A percentile compares a stretch with the other conserved stretches of the same genome.
Evolutionary conservation across 2,888 invertebrate species (phyloP).

Genomic region (Saturnia pavonia): DNA sequence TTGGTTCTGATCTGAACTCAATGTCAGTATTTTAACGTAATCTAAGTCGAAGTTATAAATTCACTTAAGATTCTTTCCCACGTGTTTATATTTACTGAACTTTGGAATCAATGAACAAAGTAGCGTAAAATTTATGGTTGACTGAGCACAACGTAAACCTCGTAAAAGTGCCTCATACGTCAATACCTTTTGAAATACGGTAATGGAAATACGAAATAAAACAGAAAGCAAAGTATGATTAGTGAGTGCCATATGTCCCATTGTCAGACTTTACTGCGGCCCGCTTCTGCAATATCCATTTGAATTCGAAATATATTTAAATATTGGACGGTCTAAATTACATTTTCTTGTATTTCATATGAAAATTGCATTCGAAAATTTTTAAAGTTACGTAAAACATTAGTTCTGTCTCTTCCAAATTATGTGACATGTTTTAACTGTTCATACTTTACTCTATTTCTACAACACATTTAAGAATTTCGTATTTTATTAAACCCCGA

Average conservation of each 20-base stretch:
- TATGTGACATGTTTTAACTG: background rate
- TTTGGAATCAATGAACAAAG: slow-evolving; percentile 54
- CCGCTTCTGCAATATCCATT: slow-evolving; percentile 61
- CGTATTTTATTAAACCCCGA: background rate
- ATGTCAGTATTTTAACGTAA: background rate
- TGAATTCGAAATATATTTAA: slow-evolving; percentile 63
- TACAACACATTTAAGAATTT: background rate
- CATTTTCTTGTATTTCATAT: slow-evolving; percentile 25
- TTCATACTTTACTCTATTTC: background rate
- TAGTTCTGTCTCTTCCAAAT: background rate
- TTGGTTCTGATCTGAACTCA: background rate
- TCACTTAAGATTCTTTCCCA: background rate
- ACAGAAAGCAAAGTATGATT: slow-evolving; percentile 82
- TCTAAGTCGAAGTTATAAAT: background rate
- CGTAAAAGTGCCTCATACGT: slow-evolving; percentile 80
- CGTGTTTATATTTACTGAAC: slow-evolving; percentile 16
- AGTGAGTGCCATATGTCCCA: slow-evolving; percentile 77
- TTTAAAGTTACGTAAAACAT: background rate
- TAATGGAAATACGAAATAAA: slow-evolving; percentile 82
- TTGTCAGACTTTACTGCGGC: slow-evolving; percentile 73
- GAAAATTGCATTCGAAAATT: slow-evolving; percentile 7
- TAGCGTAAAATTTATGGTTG: slow-evolving; percentile 65
- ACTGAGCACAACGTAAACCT: slow-evolving; percentile 67
- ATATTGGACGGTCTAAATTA: slow-evolving; percentile 30
- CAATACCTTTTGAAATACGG: slow-evolving; percentile 81